phyloP scores from a whole-genome alignment of 2,888 invertebrate genomes.

The Drosophila austrosaltans region DNA sequence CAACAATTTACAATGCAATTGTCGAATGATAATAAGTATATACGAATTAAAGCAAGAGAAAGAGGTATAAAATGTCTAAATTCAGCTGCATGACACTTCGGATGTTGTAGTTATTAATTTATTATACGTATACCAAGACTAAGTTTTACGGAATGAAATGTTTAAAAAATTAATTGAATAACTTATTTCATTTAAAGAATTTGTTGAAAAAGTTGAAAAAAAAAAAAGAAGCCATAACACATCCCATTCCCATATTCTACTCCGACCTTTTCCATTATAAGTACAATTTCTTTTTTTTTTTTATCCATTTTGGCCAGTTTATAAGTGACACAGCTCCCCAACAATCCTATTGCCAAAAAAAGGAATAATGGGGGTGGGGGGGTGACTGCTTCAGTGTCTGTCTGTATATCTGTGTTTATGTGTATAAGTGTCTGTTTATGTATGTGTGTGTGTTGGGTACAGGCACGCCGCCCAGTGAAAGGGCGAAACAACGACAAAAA shows the following conservation, averaged over 20 bases:
- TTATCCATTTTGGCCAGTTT: neutral
- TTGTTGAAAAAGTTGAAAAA: neutral
- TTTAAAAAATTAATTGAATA: no score
- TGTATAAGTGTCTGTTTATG: slow-evolving; percentile 27
- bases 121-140: no score
- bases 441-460: slow-evolving; percentile 54
- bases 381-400: slow-evolving; percentile 35
- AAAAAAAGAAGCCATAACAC: neutral
- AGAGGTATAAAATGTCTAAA: no score
- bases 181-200: no score
- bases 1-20: slow-evolving; percentile 6
- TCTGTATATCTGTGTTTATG: slow-evolving; percentile 38
- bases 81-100: no score
- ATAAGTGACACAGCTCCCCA: slow-evolving; percentile 20
- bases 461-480: slow-evolving; percentile 64
- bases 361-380: slow-evolving; percentile 25
- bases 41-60: no score
- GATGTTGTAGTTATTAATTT: no score
- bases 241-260: neutral
- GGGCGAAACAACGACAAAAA: slow-evolving; percentile 61
- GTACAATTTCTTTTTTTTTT: neutral
- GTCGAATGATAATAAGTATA: neutral
- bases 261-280: neutral
- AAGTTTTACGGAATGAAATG: no score
- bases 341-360: slow-evolving; percentile 30